A percentile compares a stretch with the other conserved stretches of the same genome.
phyloP scores from a whole-genome alignment of 2,888 invertebrate species.

The Chromoteleia sp. region DNA sequence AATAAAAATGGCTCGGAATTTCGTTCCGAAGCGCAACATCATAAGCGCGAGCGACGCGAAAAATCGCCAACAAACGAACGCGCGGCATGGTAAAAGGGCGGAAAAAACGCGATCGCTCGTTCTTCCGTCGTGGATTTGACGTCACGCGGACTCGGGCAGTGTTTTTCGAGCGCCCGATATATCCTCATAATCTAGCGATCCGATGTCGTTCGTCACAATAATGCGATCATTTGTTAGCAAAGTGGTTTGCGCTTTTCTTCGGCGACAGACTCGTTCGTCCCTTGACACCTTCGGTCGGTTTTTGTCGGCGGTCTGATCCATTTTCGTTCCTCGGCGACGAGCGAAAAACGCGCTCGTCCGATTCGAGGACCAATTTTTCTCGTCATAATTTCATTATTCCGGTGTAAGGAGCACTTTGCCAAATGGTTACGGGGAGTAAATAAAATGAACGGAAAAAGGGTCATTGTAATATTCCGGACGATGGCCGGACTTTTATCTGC shows the following conservation, averaged over 20 bases:
- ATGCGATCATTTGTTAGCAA: constrained; percentile 62
- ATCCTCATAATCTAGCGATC: constrained; percentile 37
- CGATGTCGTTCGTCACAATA: constrained; percentile 61
- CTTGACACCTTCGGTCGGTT: constrained; percentile 33
- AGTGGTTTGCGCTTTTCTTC: constrained; percentile 46
- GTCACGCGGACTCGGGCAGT: constrained; percentile 18
- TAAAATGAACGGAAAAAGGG: constrained; percentile 36
- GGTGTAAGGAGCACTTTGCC: constrained; percentile 30
- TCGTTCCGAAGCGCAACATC: constrained; percentile 10
- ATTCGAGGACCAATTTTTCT: constrained; percentile 42
- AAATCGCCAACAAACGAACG: constrained; percentile 18
- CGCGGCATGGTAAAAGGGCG: background rate
- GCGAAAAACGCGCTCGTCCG: constrained; percentile 18
- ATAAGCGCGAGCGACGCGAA: background rate
- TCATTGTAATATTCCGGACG: constrained; percentile 47
- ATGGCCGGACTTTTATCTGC: constrained; percentile 56
- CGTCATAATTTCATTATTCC: constrained; percentile 52
- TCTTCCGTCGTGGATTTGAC: constrained; percentile 22
- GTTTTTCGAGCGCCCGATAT: constrained; percentile 41
- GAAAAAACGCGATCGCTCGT: constrained; percentile 9
- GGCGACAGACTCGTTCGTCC: constrained; percentile 32
- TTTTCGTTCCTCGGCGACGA: constrained; percentile 22
- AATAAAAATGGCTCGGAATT: constrained; percentile 5
- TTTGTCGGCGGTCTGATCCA: constrained; percentile 32
- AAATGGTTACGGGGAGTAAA: constrained; percentile 24